Percentiles rank a stretch among this genome's conserved stretches.
phyloP scores from a whole-genome alignment of 2,888 invertebrate genomes.

The Chromoteleia sp. region DNA sequence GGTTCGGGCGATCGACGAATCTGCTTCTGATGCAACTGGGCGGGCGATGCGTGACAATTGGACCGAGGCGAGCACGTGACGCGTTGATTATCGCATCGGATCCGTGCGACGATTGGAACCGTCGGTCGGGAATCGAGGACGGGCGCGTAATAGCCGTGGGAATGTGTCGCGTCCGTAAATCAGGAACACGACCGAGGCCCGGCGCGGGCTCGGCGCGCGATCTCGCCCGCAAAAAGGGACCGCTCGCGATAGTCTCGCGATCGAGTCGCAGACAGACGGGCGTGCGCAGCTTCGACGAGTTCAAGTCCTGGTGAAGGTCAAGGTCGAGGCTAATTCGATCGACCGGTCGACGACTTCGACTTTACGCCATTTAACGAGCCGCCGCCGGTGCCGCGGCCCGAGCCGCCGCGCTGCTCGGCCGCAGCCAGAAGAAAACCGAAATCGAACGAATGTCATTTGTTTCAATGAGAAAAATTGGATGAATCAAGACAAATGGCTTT shows the following conservation, averaged over 20 bases:
- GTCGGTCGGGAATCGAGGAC: slow-evolving; percentile 37
- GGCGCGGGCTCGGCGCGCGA: slow-evolving; percentile 11
- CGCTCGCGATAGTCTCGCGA: slow-evolving; percentile 52
- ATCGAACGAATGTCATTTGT: slow-evolving; percentile 66
- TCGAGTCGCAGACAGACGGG: slow-evolving; percentile 59
- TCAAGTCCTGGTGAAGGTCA: slow-evolving; percentile 74
- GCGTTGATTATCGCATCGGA: slow-evolving; percentile 15
- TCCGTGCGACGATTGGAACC: slow-evolving; percentile 14
- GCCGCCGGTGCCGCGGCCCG: slow-evolving; percentile 38
- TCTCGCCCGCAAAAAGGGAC: slow-evolving; percentile 37
- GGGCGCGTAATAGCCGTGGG: slow-evolving; percentile 45
- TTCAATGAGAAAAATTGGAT: slow-evolving; percentile 67
- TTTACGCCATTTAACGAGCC: slow-evolving; percentile 69
- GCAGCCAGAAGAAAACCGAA: slow-evolving; percentile 53
- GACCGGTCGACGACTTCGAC: slow-evolving; percentile 74
- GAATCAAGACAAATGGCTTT: slow-evolving; percentile 70
- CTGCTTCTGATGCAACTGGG: not conserved
- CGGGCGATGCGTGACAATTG: slow-evolving; percentile 6
- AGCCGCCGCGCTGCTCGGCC: slow-evolving; percentile 34
- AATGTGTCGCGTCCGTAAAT: slow-evolving; percentile 32
- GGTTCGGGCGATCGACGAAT: too few relatives aligned
- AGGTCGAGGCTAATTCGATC: slow-evolving; percentile 74
- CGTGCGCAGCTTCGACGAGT: slow-evolving; percentile 69
- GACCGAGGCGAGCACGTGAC: not conserved
- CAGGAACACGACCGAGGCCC: slow-evolving; percentile 5